Evolutionary conservation across 2,888 invertebrate genomes (phyloP), one percentile per base, ranked within the genome.

Genomic region (Dysmachus trigonus): DNA sequence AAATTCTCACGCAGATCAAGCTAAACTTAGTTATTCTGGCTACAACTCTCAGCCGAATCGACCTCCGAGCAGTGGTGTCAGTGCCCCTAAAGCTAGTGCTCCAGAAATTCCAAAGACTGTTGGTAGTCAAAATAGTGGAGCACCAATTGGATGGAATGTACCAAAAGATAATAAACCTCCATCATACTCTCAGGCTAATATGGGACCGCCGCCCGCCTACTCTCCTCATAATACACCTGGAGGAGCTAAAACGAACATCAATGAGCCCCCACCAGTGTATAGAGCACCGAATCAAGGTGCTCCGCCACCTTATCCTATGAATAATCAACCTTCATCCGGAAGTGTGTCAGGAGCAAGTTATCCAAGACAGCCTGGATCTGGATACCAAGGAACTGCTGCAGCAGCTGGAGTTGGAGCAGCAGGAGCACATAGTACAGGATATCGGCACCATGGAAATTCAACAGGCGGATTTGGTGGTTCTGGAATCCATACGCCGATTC

Each of bases 101-200:
- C 88, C 89, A 35, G 88, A 88, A 7, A 77, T 51, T 31, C 8
- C 87, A 74, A 77, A 77, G 47, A 41, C 35, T 76, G 76, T 76
- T 22, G 76, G 76, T 13, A 10, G 88, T 13, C 71, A 86, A 10
- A 87, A 88, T 27, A 88, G 88, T n/a, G 86, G 89, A 0, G 74
- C 88, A n/a, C 90, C 91, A 31, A 89, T 91, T 5, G 92, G 92
- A 6, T 92, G 92, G 92, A 92, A 92, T 90, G 91, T 90, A 1
- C 91, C 91, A 0, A 91, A 91, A 35, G 83, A 71, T n/a, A 31
- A 87, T 74, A 87, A 86, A 47, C 87, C 88, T 47, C 88, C 87
- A 82, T 76, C 86, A 35, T 85, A 87, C 38, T 74, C 74, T 51
- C 85, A 85, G 38, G 82, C 77, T n/a, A 87, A 87, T 81, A n/a